Conservation (phyloP, 2,113 vertebrate species). For the Pachyramphus minor region DNA sequence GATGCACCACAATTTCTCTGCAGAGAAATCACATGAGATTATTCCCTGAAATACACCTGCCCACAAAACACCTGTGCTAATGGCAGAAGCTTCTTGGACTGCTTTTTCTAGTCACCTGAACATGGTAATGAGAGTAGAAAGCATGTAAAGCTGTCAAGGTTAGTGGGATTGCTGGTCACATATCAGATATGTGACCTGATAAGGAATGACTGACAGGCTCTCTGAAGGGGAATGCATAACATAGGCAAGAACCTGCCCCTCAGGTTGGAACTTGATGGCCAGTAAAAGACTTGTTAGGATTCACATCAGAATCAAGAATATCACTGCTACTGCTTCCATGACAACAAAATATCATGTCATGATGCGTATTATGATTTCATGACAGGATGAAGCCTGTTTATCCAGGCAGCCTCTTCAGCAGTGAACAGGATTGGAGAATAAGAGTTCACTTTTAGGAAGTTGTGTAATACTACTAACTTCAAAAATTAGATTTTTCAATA, state of each 20-base stretch:
- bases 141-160: neutral
- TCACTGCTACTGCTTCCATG: slow-evolving; percentile 27
- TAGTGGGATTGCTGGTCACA: neutral
- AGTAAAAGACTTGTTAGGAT: slow-evolving; percentile 47
- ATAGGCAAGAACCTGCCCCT: neutral
- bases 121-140: neutral
- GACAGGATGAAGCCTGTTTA: slow-evolving; percentile 8
- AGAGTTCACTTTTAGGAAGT: neutral
- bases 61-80: neutral
- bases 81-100: neutral
- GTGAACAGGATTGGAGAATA: neutral
- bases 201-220: slow-evolving; percentile 21
- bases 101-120: neutral
- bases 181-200: neutral
- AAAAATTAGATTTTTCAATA: neutral
- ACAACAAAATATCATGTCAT: slow-evolving; percentile 55
- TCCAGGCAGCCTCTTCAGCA: neutral
- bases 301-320: slow-evolving; percentile 48
- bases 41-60: neutral
- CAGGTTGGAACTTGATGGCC: neutral
- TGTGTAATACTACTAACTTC: neutral
- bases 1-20: neutral
- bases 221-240: neutral
- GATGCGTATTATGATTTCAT: neutral
- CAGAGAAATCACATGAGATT: neutral